Base-by-base conservation (phyloP, 2,113 vertebrate species). In the Tricholaema leucomelas region DNA sequence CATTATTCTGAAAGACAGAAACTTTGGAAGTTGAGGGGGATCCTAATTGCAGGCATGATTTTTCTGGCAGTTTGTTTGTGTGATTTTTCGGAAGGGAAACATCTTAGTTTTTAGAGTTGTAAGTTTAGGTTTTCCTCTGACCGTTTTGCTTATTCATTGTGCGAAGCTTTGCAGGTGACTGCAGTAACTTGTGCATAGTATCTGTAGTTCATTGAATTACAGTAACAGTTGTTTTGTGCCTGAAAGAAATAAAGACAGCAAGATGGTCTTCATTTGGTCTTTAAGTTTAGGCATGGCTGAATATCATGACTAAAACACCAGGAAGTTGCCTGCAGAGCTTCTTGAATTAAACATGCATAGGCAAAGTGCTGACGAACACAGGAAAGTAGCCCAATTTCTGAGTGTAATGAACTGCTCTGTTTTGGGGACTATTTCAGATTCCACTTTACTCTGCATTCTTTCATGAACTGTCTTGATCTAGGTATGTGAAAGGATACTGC, bases 261-360 rank as follows among this genome's bases (percentile, higher is more conserved):
- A 35, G 12, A 3, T 2, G 19, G 13, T 38, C 23, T 60, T 65
- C 24, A 0, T 52, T 77, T 8, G 69, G 3, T 8, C 30, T 66
- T 30, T 63, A 44, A 48, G 13, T 10, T 54, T 67, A 63, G 44
- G 10, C 15, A 11, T 10, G 25, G 8, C 64, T 87, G 82, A 31
- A 4, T 12, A 8, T 42, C 15, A 1, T 50, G 42, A 35, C 24
- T 73, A 30, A 30, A 8, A 50, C 7, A 8, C 12, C 25, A 59
- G 36, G 17, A 60, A 38, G 30, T 23, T 75, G 8, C 15, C 21
- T n/a, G 15, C 58, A 67, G 64, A 64, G 44, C 31, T 70, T n/a
- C 35, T 42, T 44, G 33, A 8, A 85, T 35, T n/a, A 24, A 21
- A 6, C 24, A 21, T 6, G 0, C 2, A 9, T 12, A 8, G 2